Base-by-base conservation (phyloP, 2,888 invertebrate genomes). In the Aspidiotus destructor region DNA sequence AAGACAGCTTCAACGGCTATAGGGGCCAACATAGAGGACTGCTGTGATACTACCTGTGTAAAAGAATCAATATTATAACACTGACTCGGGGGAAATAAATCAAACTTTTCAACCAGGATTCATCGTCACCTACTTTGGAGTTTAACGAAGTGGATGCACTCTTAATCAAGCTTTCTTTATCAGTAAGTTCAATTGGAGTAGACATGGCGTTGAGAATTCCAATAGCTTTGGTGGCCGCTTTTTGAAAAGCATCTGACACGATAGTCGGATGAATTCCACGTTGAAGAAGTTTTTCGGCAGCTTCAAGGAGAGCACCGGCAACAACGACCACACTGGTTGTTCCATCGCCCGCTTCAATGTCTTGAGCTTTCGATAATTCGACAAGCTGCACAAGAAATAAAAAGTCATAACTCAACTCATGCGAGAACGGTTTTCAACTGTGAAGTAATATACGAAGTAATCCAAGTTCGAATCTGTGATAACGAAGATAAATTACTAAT, bases 331-430 rank as follows among this genome's bases (percentile, higher is more conserved):
- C 99, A 28, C 96, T 92, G 10, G 99, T 99, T 28, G 99, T 99
- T 70, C 99, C 99, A 81, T 99, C 99, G 60, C 99, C 99, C 74
- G 99, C 99, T 80, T 98, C 98, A 74, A 97, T 87, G 79, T 99
- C 99, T 81, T 98, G 99, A 16, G 99, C 98, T 75, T 94, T 90
- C 1, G 98, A 97, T 72, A 99, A 81, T 79, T 99, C 99, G 7
- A 99, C 99, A 76, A 99, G 82, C 93, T 93, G 76, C 16, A 60
- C 15, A 52, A 9, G 62, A 48, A 48, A 17, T 15, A 41, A 52
- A 62, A 61, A 40, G 13, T 48, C 42, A 13, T 48, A 15, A 52
- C 13, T 52, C n/a, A 28, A 28, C 5, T 28, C 5, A 3, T 28
- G 5, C 5, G 28, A 3, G 5, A 1, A 28, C 28, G 28, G 28